Conservation (phyloP, 2,113 vertebrate species). For the Pomatostomus ruficeps region DNA sequence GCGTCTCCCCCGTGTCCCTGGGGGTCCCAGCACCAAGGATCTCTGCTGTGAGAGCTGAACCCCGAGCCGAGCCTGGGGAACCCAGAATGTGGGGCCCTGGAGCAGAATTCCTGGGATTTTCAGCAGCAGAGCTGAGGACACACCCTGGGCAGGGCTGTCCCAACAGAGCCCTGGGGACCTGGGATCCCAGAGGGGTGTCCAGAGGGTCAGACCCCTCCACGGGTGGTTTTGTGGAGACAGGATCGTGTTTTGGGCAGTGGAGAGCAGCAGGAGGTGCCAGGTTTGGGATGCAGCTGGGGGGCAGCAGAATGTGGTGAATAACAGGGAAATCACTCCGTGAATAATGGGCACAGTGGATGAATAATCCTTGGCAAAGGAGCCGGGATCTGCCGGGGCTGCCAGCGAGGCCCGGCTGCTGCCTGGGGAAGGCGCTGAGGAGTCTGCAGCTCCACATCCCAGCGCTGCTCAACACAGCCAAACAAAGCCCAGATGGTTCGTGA, state of each 20-base stretch:
- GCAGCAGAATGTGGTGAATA: not conserved
- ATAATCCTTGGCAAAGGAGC: conserved; percentile 45
- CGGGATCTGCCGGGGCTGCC: conserved; percentile 10
- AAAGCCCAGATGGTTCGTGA: conserved; percentile 29
- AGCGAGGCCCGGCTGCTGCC: not conserved
- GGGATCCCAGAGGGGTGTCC: not conserved
- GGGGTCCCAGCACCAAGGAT: too few species aligned
- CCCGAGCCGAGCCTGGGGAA: not conserved
- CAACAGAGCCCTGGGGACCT: not conserved
- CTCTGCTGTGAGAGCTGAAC: not conserved
- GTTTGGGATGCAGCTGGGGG: not conserved
- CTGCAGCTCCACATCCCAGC: conserved; percentile 33
- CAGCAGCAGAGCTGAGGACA: not conserved
- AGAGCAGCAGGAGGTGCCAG: not conserved
- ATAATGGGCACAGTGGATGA: not conserved
- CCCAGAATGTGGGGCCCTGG: not conserved
- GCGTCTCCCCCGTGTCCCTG: rapidly evolving
- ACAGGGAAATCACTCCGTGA: not conserved
- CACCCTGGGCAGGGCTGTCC: not conserved
- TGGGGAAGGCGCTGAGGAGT: not conserved
- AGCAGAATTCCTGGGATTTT: not conserved
- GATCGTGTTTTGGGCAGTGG: not conserved
- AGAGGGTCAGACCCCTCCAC: not conserved
- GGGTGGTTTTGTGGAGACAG: not conserved
- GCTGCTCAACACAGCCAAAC: conserved; percentile 30